Conservation (phyloP, 2,797 vertebrate species). For the Gymnothorax javanicus region DNA sequence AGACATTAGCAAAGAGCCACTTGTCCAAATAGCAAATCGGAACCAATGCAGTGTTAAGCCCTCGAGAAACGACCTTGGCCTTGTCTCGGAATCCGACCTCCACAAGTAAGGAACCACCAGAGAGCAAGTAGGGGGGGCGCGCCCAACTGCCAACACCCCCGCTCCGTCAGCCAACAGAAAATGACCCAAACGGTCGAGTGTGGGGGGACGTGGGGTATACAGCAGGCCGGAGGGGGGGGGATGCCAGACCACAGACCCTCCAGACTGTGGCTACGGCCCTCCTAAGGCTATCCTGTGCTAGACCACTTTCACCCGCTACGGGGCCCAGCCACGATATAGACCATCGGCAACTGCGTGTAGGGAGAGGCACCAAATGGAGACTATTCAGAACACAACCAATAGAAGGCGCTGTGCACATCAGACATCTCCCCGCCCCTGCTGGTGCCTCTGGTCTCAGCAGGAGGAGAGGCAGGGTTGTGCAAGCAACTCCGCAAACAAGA, state of each 20-base stretch:
- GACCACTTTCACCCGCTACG: conserved; percentile 85
- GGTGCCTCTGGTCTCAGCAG: conserved; percentile 23
- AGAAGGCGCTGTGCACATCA: conserved; percentile 81
- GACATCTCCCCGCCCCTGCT: conserved; percentile 54
- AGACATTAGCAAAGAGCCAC: conserved; percentile 92
- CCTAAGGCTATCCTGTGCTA: conserved; percentile 97
- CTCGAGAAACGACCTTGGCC: conserved; percentile 80
- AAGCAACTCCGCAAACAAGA: conserved; percentile 79
- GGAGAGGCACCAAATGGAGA: conserved; percentile 95
- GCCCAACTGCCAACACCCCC: conserved; percentile 74
- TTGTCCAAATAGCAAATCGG: conserved; percentile 96
- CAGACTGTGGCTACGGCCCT: conserved; percentile 80
- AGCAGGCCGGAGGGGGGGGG: conserved; percentile 62
- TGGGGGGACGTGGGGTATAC: conserved; percentile 70
- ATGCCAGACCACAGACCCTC: conserved; percentile 83
- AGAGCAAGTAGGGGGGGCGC: conserved; percentile 75
- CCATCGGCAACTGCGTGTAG: conserved; percentile 90
- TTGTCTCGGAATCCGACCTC: conserved; percentile 81
- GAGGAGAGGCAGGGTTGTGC: conserved; percentile 59
- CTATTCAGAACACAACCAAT: conserved; percentile 91
- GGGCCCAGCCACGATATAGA: conserved; percentile 92
- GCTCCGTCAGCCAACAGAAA: conserved; percentile 80
- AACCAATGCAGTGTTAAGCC: conserved; percentile 90
- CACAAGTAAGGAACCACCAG: conserved; percentile 84
- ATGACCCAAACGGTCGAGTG: conserved; percentile 79